Percentiles rank a stretch among this genome's conserved stretches.
Conservation (phyloP, 2,797 vertebrate species). For the Myripristis jacobus region DNA sequence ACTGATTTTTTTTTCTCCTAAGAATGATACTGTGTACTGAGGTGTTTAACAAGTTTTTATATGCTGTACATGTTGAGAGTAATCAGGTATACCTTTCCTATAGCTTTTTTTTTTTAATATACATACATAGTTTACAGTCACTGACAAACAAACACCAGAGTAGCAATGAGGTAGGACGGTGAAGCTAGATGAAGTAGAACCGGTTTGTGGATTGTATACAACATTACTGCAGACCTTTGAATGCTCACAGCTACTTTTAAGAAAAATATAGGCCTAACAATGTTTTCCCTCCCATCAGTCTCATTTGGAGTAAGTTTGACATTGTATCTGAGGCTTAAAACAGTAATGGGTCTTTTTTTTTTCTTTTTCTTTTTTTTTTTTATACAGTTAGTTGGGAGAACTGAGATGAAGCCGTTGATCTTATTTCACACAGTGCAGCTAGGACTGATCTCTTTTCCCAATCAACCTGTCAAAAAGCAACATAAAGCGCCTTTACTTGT, state of each 20-base stretch:
- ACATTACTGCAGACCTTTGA: constrained; percentile 68
- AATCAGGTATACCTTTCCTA: constrained; percentile 77
- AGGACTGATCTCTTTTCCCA: constrained; percentile 46
- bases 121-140: constrained; percentile 81
- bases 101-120: constrained; percentile 73
- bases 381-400: constrained; percentile 57
- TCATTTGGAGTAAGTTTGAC: constrained; percentile 58
- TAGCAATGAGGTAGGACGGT: constrained; percentile 90
- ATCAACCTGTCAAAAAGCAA: constrained; percentile 63
- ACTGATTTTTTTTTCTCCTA: constrained; percentile 66
- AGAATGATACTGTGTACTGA: constrained; percentile 81
- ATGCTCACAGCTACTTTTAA: constrained; percentile 66
- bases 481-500: constrained; percentile 51
- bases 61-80: constrained; percentile 81
- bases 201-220: constrained; percentile 83
- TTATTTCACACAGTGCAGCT: constrained; percentile 60
- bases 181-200: constrained; percentile 86
- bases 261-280: constrained; percentile 79
- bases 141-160: constrained; percentile 84
- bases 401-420: constrained; percentile 59
- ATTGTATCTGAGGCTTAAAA: constrained; percentile 74
- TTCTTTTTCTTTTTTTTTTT: constrained; percentile 6
- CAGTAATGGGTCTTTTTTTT: constrained; percentile 36
- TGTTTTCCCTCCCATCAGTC: constrained; percentile 48
- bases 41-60: constrained; percentile 79